Percentiles rank a stretch among this genome's conserved stretches.
phyloP scores from a whole-genome alignment of 2,113 vertebrate genomes.

The Planiliza haematocheilus region DNA sequence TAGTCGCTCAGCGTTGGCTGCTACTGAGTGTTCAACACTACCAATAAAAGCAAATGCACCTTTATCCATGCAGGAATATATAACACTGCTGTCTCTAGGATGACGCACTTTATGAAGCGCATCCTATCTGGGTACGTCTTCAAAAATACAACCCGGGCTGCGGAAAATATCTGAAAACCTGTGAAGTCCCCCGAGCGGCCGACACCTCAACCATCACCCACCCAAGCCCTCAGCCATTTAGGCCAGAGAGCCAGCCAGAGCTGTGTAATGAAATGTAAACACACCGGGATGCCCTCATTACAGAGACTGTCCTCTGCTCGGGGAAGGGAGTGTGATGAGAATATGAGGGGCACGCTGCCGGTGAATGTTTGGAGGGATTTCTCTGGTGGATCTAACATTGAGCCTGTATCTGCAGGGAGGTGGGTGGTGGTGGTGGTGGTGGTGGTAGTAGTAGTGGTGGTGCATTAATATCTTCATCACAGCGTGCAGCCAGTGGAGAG shows the following conservation, averaged over 20 bases:
- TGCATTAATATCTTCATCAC: conserved; percentile 37
- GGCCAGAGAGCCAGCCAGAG: conserved; percentile 23
- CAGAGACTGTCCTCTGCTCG: conserved; percentile 52
- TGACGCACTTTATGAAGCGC: neutral
- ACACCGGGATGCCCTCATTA: conserved; percentile 60
- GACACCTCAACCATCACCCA: neutral
- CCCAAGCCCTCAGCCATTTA: conserved; percentile 13
- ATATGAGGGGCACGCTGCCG: conserved; percentile 40
- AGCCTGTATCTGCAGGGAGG: conserved; percentile 17
- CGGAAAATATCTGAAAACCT: conserved; percentile 19
- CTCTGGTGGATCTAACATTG: conserved; percentile 29
- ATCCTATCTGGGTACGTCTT: neutral
- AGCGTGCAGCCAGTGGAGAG: neutral
- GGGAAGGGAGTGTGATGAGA: conserved; percentile 45
- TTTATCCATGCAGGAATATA: neutral
- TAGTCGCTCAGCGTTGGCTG: conserved; percentile 21
- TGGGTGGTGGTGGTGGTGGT: neutral
- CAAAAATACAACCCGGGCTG: conserved; percentile 14
- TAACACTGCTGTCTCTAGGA: conserved; percentile 2
- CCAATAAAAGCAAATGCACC: conserved; percentile 25
- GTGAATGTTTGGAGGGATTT: conserved; percentile 33
- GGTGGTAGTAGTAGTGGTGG: neutral
- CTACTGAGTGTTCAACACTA: conserved; percentile 20
- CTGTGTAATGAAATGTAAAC: conserved; percentile 73
- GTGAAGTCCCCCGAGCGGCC: neutral